phyloP scores from a whole-genome alignment of 2,797 vertebrate species.

The Craterocephalus amniculus region DNA sequence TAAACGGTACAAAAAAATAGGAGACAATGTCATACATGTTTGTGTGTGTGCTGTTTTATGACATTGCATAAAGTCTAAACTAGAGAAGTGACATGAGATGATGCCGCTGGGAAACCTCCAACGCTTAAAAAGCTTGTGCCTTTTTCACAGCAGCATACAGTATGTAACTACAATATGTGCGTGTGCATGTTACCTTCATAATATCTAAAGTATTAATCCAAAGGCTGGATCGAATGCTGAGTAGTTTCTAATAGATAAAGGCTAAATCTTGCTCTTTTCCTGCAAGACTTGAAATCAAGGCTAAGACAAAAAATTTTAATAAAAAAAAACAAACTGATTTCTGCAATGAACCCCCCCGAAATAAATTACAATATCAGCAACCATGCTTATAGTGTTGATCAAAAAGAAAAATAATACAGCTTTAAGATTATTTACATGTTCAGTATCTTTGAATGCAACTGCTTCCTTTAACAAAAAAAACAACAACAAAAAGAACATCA shows the following conservation, averaged over 20 bases:
- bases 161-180: slow-evolving; percentile 52
- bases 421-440: slow-evolving; percentile 77
- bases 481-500: slow-evolving; percentile 57
- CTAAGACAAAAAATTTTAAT: slow-evolving; percentile 62
- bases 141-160: slow-evolving; percentile 70
- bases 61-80: slow-evolving; percentile 73
- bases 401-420: slow-evolving; percentile 67
- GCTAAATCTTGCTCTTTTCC: slow-evolving; percentile 74
- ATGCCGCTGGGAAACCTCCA: slow-evolving; percentile 45
- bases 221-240: slow-evolving; percentile 62
- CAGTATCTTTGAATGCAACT: slow-evolving; percentile 68
- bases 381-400: slow-evolving; percentile 67
- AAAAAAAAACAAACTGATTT: slow-evolving; percentile 44
- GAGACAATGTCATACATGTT: slow-evolving; percentile 38
- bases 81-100: slow-evolving; percentile 49
- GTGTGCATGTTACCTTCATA: slow-evolving; percentile 52
- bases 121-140: slow-evolving; percentile 68
- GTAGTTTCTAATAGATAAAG: slow-evolving; percentile 68
- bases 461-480: slow-evolving; percentile 45
- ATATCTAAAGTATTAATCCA: slow-evolving; percentile 46
- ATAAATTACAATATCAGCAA: slow-evolving; percentile 78
- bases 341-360: slow-evolving; percentile 37
- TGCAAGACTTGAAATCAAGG: slow-evolving; percentile 69
- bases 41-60: slow-evolving; percentile 51
- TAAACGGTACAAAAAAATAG: slow-evolving; percentile 50